phyloP scores from a whole-genome alignment of 2,113 vertebrate species.

The Azemiops feae region DNA sequence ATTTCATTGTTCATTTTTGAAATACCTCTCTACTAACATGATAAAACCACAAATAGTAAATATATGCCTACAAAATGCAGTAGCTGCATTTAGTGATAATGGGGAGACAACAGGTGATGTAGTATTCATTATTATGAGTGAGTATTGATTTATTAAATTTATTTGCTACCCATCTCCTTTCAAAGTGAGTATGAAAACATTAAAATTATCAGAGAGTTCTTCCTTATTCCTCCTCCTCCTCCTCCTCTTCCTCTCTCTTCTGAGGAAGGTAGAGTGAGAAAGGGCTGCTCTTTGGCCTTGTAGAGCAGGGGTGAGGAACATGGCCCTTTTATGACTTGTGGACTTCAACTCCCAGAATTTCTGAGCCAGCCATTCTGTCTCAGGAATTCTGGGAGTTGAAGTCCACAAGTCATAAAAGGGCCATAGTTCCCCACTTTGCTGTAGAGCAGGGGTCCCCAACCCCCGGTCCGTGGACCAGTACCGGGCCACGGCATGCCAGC shows the following conservation, averaged over 20 bases:
- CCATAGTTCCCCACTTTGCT: background rate
- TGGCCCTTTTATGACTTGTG: no score
- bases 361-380: background rate
- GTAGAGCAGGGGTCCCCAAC: background rate
- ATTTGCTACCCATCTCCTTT: background rate
- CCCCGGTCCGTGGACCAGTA: no score
- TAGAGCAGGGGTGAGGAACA: no score
- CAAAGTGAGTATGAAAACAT: background rate
- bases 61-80: background rate
- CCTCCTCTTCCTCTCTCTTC: background rate
- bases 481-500: no score
- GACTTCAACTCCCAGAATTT: no score
- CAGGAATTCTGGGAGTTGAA: background rate
- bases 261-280: background rate
- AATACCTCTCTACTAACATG: background rate
- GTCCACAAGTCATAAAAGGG: background rate
- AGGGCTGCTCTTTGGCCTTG: background rate
- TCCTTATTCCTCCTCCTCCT: background rate
- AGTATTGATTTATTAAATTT: background rate
- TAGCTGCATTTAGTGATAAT: background rate
- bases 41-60: background rate
- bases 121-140: background rate
- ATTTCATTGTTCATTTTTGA: background rate
- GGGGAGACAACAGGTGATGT: background rate
- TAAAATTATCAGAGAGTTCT: background rate